Evolutionary conservation across 1,140 invertebrate genomes (phyloP).

Genomic region (Bathynomus jamesi): DNA sequence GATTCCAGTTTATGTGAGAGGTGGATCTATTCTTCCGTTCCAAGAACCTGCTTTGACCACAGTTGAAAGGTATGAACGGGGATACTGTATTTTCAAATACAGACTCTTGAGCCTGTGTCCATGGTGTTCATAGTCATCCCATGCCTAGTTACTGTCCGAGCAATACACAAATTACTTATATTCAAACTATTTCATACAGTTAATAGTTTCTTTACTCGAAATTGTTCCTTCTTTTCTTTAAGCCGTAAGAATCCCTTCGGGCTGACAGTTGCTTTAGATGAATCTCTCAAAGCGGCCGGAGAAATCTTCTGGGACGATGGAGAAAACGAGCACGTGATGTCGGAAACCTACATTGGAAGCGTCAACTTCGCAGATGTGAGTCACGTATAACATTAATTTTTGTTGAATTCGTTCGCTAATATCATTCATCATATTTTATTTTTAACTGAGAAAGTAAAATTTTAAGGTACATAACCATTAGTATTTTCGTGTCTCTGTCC

Average conservation of each 20-base stretch:
- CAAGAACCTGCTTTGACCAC: conserved; percentile 18
- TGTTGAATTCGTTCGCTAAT: no score
- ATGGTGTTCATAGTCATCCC: neutral
- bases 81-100: neutral
- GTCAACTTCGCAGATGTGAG: conserved; percentile 7
- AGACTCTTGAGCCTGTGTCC: neutral
- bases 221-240: neutral
- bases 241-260: conserved; percentile 33
- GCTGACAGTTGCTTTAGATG: conserved; percentile 23
- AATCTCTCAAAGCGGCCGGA: conserved; percentile 13
- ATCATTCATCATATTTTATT: no score
- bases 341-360: conserved; percentile 5
- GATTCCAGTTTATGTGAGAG: conserved; percentile 21
- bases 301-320: conserved; percentile 38
- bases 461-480: no score
- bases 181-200: neutral
- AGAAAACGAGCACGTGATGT: conserved; percentile 22
- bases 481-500: no score
- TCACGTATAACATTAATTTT: no score
- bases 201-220: neutral
- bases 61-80: conserved; percentile 10
- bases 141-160: neutral
- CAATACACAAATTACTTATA: neutral
- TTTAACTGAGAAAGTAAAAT: no score
- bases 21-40: conserved; percentile 14